These are phyloP conservation scores for Xerus rutilus DNA, from an alignment of 2,797 vertebrate genomes.

Conservation along the genomic window DNA sequence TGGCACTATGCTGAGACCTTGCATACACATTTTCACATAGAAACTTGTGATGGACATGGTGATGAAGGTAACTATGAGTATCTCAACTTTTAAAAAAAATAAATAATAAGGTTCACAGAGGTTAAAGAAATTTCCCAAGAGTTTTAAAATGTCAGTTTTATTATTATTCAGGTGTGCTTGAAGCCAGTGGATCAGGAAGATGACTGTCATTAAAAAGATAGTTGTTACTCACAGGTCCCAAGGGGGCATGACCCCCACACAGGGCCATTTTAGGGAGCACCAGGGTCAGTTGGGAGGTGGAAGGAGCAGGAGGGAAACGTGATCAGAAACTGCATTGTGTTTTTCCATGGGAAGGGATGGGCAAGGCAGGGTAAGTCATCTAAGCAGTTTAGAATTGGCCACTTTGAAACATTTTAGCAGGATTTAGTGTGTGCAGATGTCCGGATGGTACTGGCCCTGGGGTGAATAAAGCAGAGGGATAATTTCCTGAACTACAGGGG, in stretches of 20 bases:
- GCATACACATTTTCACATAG: not conserved
- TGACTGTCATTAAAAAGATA: not conserved
- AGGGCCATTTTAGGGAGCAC: not conserved
- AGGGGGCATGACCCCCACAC: fast-evolving
- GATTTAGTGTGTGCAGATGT: not conserved
- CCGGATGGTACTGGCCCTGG: not conserved
- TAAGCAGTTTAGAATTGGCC: not conserved
- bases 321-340: not conserved
- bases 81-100: not conserved
- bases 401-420: not conserved
- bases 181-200: not conserved
- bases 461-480: not conserved
- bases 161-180: not conserved
- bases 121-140: not conserved
- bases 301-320: not conserved
- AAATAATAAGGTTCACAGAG: not conserved
- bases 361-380: not conserved
- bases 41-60: not conserved
- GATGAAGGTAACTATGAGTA: not conserved
- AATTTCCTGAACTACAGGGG: not conserved
- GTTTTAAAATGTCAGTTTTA: not conserved
- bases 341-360: not conserved
- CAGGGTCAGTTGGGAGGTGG: too few species aligned
- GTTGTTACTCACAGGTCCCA: not conserved
- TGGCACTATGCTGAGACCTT: not conserved